Conservation (phyloP, 1,140 invertebrate genomes). For the Neodiprion fabricii region DNA sequence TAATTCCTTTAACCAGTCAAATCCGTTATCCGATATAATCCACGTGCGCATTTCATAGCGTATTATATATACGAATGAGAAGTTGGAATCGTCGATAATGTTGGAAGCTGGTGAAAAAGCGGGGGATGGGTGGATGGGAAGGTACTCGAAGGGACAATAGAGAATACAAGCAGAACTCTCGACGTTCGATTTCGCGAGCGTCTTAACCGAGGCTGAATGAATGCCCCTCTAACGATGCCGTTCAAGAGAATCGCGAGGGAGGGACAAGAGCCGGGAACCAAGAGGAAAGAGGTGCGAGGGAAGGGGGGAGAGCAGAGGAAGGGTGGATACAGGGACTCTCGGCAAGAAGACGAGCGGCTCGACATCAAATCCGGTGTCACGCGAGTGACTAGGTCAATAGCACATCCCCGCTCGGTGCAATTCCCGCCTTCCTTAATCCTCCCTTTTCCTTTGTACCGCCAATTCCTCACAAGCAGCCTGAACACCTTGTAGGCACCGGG, state of each 20-base stretch:
- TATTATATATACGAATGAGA: not conserved
- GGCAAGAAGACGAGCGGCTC: not conserved
- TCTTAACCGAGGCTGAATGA: slow-evolving; percentile 1
- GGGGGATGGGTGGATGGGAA: slow-evolving; percentile 6
- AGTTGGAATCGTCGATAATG: not conserved
- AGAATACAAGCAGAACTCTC: slow-evolving; percentile 17
- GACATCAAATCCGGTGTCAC: not conserved
- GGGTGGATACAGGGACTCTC: not conserved
- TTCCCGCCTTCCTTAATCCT: not conserved
- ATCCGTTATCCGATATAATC: not conserved
- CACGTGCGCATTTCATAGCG: not conserved
- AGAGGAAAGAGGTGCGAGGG: not conserved
- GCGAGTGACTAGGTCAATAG: slow-evolving; percentile 2
- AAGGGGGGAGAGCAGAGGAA: not conserved
- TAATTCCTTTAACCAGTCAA: not conserved
- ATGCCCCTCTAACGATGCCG: slow-evolving; percentile 3
- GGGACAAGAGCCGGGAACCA: not conserved
- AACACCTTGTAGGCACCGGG: too few species aligned
- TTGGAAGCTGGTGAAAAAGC: slow-evolving; percentile 4
- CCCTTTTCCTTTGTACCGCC: too few species aligned
- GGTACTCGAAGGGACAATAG: slow-evolving; percentile 17
- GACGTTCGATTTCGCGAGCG: slow-evolving; percentile 16
- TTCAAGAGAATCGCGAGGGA: not conserved
- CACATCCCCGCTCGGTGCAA: not conserved
- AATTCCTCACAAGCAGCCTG: too few species aligned